Evolutionary conservation across 2,888 invertebrate species (phyloP).

Genomic region (Campoplex nolae): DNA sequence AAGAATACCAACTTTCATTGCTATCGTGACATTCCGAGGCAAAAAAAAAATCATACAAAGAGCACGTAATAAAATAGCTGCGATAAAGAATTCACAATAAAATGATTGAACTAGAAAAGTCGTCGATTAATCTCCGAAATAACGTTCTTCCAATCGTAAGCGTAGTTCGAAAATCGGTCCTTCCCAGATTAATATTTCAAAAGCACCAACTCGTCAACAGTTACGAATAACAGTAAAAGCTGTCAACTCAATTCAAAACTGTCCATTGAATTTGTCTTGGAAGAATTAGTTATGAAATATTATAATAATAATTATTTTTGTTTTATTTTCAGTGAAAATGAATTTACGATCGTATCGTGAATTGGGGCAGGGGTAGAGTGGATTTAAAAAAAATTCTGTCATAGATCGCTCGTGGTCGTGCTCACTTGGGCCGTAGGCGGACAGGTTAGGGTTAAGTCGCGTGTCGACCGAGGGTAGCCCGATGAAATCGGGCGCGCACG

Average conservation of each 20-base stretch:
- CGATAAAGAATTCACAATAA: not conserved
- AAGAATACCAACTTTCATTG: not conserved
- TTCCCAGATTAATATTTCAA: not conserved
- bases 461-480: conserved; percentile 70
- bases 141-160: not conserved
- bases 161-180: not conserved
- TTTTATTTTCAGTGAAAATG: not conserved
- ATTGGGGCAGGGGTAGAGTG: not conserved
- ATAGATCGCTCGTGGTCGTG: conserved; percentile 63
- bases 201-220: not conserved
- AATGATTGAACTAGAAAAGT: not conserved
- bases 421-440: conserved; percentile 69
- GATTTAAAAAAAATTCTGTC: conserved; percentile 37
- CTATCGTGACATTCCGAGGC: not conserved
- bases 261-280: not conserved
- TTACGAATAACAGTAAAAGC: not conserved
- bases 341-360: conserved; percentile 20
- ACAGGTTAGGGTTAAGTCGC: conserved; percentile 72
- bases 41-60: not conserved
- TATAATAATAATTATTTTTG: not conserved
- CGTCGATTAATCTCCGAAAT: not conserved
- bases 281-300: not conserved
- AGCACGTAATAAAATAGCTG: conserved; percentile 11
- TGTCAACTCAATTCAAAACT: not conserved
- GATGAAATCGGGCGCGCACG: conserved; percentile 77